These are phyloP conservation scores for Euglossa dilemma DNA, from an alignment of 1,140 invertebrate species.

Conservation along the genomic window DNA sequence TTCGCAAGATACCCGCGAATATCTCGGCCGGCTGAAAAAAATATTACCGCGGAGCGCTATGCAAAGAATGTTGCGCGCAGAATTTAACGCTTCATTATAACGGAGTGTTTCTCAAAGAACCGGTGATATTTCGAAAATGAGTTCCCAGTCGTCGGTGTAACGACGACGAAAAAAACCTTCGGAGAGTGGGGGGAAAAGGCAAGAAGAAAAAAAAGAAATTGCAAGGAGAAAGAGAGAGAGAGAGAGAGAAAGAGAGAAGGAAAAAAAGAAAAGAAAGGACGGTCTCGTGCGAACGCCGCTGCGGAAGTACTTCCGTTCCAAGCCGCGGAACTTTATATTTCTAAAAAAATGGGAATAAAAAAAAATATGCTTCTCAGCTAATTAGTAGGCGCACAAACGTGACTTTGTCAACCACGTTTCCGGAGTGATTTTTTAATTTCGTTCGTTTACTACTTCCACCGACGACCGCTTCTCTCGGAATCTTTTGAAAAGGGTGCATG, in stretches of 20 bases:
- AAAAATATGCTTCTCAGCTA: neutral
- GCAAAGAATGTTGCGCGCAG: neutral
- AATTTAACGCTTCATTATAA: neutral
- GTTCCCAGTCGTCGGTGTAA: neutral
- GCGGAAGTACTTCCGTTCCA: slow-evolving; percentile 8
- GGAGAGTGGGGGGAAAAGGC: neutral
- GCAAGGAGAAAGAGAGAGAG: too few relatives aligned
- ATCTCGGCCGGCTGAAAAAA: neutral
- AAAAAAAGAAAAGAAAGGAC: neutral
- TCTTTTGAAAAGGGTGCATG: neutral
- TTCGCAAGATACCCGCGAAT: neutral
- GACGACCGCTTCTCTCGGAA: neutral
- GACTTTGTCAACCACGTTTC: slow-evolving; percentile 35
- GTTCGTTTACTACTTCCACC: slow-evolving; percentile 4
- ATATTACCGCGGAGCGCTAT: neutral
- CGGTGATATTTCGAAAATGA: slow-evolving; percentile 22
- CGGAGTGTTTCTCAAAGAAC: slow-evolving; percentile 5
- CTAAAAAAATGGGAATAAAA: neutral
- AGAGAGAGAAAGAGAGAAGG: neutral
- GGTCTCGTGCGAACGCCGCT: neutral
- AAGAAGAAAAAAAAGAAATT: neutral
- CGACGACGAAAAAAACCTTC: neutral
- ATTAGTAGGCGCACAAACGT: slow-evolving; percentile 19
- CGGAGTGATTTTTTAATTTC: slow-evolving; percentile 26
- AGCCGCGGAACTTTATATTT: slow-evolving; percentile 11